Evolutionary conservation across 2,888 invertebrate species (phyloP).

Genomic region (Lepidonotus clava): DNA sequence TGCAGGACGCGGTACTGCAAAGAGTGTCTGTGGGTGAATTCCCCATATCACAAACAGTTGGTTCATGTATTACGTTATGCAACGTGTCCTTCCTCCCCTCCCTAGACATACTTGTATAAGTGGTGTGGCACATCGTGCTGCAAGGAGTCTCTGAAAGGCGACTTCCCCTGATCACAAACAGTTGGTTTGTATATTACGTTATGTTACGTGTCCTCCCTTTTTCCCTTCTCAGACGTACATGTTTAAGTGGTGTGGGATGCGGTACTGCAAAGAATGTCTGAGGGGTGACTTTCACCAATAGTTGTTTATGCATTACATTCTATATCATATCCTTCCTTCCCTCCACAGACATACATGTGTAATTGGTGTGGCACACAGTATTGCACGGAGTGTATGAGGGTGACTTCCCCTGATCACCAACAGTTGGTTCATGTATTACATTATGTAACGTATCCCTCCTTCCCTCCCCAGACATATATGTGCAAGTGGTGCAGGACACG

Average conservation of each 20-base stretch:
- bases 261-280: slow-evolving; percentile 77
- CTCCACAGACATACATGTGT: slow-evolving; percentile 77
- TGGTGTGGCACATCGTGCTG: slow-evolving; percentile 79
- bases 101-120: slow-evolving; percentile 79
- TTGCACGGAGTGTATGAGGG: slow-evolving; percentile 76
- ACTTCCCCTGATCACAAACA: slow-evolving; percentile 74
- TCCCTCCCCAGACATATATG: slow-evolving; percentile 75
- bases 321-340: too few species aligned
- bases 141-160: slow-evolving; percentile 75
- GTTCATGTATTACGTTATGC: too few species aligned
- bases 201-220: too few species aligned
- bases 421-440: too few species aligned
- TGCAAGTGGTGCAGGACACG: slow-evolving; percentile 79
- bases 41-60: too few species aligned
- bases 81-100: slow-evolving; percentile 41
- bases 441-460: too few species aligned
- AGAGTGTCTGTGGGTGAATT: slow-evolving; percentile 76
- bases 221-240: slow-evolving; percentile 74
- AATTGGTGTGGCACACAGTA: slow-evolving; percentile 79
- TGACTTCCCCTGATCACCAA: too few species aligned
- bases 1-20: slow-evolving; percentile 78
- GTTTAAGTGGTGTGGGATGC: slow-evolving; percentile 79
- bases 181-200: too few species aligned
- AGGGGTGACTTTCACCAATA: too few species aligned
- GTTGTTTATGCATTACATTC: too few species aligned